These are phyloP conservation scores for Ephydatia muelleri DNA, from an alignment of 37 sponge, comb jelly and placozoan species.

Conservation along the genomic window DNA sequence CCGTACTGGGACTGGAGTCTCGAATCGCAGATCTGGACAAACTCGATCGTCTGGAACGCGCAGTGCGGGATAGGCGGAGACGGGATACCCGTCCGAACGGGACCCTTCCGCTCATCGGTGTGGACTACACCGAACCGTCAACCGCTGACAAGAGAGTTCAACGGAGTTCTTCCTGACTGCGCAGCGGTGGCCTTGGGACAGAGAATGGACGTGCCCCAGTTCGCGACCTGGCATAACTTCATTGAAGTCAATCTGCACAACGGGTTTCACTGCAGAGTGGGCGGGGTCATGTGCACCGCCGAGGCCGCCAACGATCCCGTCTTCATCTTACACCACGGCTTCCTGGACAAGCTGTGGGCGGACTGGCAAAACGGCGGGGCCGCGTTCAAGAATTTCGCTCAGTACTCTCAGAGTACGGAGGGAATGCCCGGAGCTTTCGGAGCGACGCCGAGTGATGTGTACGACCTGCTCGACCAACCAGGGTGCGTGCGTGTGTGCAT, in stretches of 20 bases:
- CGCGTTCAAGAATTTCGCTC: constrained; percentile 22
- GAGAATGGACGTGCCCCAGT: background rate
- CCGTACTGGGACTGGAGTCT: constrained; percentile 74
- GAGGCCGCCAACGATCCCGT: constrained; percentile 52
- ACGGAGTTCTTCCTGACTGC: constrained; percentile 28
- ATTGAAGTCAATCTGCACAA: constrained; percentile 25
- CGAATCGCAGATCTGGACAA: constrained; percentile 28
- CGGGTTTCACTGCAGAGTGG: constrained; percentile 35
- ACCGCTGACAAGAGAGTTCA: constrained; percentile 13
- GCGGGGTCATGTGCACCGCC: constrained; percentile 45
- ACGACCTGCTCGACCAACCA: constrained; percentile 26
- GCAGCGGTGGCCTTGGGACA: constrained; percentile 12
- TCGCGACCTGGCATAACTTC: constrained; percentile 21
- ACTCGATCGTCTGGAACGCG: constrained; percentile 37
- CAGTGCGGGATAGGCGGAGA: constrained; percentile 47
- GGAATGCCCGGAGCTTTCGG: constrained; percentile 18
- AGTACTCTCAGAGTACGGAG: constrained; percentile 9
- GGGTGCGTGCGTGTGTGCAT: constrained; percentile 25
- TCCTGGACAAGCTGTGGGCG: constrained; percentile 53
- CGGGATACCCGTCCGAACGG: constrained; percentile 29
- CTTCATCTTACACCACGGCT: constrained; percentile 61
- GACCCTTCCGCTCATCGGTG: constrained; percentile 10
- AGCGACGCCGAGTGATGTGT: constrained; percentile 8
- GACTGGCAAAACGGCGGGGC: constrained; percentile 46
- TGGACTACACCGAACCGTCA: constrained; percentile 1